Evolutionary conservation across 2,797 vertebrate species (phyloP).

Genomic region (Aotus griseimembra): DNA sequence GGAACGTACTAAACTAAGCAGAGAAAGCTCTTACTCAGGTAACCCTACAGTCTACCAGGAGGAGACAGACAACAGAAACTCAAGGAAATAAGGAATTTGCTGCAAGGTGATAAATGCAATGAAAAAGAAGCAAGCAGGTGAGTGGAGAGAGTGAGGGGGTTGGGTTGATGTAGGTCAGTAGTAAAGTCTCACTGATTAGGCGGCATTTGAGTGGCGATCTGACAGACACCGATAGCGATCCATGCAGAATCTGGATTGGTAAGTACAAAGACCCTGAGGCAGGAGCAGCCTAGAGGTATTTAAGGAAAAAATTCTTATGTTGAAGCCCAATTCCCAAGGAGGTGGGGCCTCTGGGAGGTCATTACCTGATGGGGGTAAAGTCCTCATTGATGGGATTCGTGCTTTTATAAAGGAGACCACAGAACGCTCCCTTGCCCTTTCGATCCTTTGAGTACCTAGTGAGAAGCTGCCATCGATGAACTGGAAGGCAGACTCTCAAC

Average conservation of each 20-base stretch:
- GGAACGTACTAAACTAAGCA: background rate
- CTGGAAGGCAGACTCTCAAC: background rate
- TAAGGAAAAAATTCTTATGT: background rate
- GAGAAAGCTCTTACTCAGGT: background rate
- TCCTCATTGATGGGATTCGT: background rate
- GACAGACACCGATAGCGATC: background rate
- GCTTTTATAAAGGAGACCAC: background rate
- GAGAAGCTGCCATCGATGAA: background rate
- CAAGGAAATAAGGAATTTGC: background rate
- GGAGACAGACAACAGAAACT: background rate
- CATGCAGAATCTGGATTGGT: background rate
- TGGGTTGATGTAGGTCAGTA: background rate
- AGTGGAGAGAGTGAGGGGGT: background rate
- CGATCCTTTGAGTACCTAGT: background rate
- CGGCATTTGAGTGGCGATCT: background rate
- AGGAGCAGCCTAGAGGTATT: background rate
- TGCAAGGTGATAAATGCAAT: rapidly evolving
- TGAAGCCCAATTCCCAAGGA: background rate
- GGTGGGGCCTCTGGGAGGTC: background rate
- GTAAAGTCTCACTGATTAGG: background rate
- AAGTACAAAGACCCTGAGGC: background rate
- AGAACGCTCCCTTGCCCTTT: background rate
- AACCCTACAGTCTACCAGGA: background rate
- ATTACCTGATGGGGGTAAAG: background rate
- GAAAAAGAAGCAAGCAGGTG: background rate